A percentile compares a stretch with the other conserved stretches of the same genome.
These are phyloP conservation scores for Schrankia costaestrigalis DNA, from an alignment of 2,888 invertebrate genomes.

Conservation along the genomic window DNA sequence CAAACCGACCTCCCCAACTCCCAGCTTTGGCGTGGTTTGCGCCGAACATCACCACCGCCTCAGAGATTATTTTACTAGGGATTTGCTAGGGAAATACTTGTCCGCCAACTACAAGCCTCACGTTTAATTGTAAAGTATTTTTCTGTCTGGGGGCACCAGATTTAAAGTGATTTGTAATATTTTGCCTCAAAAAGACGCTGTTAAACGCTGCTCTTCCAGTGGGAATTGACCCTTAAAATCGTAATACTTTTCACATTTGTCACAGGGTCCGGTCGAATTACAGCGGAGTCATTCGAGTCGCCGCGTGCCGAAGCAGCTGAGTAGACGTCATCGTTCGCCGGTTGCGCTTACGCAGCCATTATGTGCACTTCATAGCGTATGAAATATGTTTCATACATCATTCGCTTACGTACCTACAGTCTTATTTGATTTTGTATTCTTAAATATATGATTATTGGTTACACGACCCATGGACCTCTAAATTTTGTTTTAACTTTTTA, in stretches of 20 bases:
- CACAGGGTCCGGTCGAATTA: constrained; percentile 60
- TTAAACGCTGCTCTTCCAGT: too few species aligned
- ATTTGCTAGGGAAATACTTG: too few species aligned
- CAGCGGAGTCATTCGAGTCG: constrained; percentile 58
- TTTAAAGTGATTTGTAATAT: too few species aligned
- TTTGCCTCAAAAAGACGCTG: too few species aligned
- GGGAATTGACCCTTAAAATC: constrained; percentile 49
- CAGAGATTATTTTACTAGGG: too few species aligned
- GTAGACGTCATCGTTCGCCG: constrained; percentile 44
- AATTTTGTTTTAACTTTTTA: not conserved
- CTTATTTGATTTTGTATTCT: constrained; percentile 5
- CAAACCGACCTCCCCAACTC: too few species aligned
- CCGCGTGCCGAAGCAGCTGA: constrained; percentile 55
- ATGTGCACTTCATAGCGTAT: constrained; percentile 23
- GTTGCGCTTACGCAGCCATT: constrained; percentile 25
- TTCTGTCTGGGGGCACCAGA: too few species aligned
- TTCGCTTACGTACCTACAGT: constrained; percentile 11
- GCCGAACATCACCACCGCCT: too few species aligned
- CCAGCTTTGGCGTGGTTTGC: too few species aligned
- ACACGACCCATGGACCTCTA: too few species aligned
- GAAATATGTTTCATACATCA: constrained; percentile 29
- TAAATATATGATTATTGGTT: constrained; percentile 2
- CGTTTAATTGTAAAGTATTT: too few species aligned
- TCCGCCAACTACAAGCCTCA: too few species aligned
- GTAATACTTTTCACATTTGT: constrained; percentile 68